These are phyloP conservation scores for Alaudala cheleensis DNA, from an alignment of 2,113 vertebrate species.

Conservation along the genomic window DNA sequence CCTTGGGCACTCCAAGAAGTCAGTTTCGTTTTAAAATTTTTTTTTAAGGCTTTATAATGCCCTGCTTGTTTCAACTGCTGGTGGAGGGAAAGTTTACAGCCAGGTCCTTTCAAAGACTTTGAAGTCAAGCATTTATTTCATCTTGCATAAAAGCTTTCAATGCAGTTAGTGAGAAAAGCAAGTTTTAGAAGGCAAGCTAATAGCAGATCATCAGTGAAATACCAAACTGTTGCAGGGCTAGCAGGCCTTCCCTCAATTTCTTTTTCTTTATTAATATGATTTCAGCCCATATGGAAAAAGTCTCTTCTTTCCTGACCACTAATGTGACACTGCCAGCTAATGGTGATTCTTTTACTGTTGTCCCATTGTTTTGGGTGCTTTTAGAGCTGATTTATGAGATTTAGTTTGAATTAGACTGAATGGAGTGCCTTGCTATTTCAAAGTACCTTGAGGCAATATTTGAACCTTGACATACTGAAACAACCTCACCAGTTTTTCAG, in stretches of 20 bases:
- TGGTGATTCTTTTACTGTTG: fast-evolving
- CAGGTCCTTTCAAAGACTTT: background rate
- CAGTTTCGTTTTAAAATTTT: background rate
- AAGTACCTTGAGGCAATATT: background rate
- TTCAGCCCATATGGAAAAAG: background rate
- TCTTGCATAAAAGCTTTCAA: background rate
- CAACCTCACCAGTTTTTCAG: background rate
- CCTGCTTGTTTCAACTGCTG: fast-evolving
- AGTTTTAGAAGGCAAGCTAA: background rate
- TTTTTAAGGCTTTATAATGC: background rate
- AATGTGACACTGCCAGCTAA: background rate
- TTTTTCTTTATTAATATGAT: background rate
- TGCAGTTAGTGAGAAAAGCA: background rate
- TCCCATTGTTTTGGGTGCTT: background rate
- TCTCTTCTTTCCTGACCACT: background rate
- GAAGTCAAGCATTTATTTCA: background rate
- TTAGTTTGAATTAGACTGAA: background rate
- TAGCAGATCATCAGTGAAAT: background rate
- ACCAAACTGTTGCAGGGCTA: background rate
- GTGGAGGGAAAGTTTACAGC: background rate
- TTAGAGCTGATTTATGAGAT: background rate
- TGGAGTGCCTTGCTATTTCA: background rate
- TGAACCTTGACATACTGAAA: background rate
- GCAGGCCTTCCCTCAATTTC: background rate
- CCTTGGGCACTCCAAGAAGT: background rate